Conservation (phyloP, 2,888 invertebrate species). For the Synanthedon vespiformis region DNA sequence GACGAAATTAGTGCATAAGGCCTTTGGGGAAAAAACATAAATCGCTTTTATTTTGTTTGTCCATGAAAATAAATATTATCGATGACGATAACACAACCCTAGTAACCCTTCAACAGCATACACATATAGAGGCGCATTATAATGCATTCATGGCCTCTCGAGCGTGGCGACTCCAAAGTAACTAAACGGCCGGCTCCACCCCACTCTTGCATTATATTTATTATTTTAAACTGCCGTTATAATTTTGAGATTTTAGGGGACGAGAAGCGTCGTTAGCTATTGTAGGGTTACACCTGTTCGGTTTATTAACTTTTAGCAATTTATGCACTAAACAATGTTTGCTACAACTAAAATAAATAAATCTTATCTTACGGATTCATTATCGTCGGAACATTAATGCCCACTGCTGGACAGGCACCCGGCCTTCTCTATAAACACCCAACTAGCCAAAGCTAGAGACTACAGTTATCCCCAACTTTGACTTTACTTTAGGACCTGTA, state of each 20-base stretch:
- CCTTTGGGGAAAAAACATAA: background rate
- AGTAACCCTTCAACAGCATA: slow-evolving; percentile 38
- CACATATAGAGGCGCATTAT: slow-evolving; percentile 37
- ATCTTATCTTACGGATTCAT: no score
- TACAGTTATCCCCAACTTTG: no score
- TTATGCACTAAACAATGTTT: no score
- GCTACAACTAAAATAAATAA: no score
- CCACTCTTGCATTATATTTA: slow-evolving; percentile 37
- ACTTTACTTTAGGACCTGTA: no score
- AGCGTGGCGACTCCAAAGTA: slow-evolving; percentile 62
- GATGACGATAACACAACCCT: slow-evolving; percentile 8
- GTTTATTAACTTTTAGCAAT: background rate
- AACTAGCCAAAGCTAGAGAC: no score
- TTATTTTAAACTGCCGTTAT: slow-evolving; percentile 57
- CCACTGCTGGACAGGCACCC: no score
- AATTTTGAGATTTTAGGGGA: slow-evolving; percentile 32
- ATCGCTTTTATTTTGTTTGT: background rate
- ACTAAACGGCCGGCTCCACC: slow-evolving; percentile 39
- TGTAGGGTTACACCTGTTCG: slow-evolving; percentile 16
- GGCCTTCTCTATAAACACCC: no score
- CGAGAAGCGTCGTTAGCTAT: slow-evolving; percentile 9
- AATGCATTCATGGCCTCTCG: slow-evolving; percentile 66
- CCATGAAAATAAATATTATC: background rate
- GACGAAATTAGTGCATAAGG: no score
- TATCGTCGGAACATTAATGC: no score